These are phyloP conservation scores for Caenorhabditis latens DNA, from an alignment of 1,140 invertebrate genomes.

Conservation along the genomic window DNA sequence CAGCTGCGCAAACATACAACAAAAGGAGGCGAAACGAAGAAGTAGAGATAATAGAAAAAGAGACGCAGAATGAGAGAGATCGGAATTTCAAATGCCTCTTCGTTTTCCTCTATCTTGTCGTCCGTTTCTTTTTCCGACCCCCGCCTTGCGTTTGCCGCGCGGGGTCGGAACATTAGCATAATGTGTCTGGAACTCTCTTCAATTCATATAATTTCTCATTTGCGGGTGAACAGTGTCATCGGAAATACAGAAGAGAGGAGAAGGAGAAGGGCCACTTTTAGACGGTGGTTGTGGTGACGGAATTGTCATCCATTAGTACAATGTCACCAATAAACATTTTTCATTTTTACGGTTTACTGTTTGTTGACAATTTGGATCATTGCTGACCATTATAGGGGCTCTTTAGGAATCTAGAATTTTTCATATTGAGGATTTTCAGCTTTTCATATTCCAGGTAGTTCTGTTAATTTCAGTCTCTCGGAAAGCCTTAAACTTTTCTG, in stretches of 20 bases:
- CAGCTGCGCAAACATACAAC: slow-evolving; percentile 47
- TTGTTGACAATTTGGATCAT: too few species aligned
- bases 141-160: background rate
- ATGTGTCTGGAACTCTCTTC: background rate
- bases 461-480: too few species aligned
- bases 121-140: slow-evolving; percentile 18
- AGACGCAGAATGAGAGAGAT: background rate
- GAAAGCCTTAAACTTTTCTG: too few species aligned
- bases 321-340: background rate
- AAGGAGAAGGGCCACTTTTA: slow-evolving; percentile 10
- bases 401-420: too few species aligned
- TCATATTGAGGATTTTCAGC: too few species aligned
- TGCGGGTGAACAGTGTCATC: slow-evolving; percentile 29
- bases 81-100: slow-evolving; percentile 31
- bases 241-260: background rate
- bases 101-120: background rate
- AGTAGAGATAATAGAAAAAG: background rate
- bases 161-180: slow-evolving; percentile 55
- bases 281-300: background rate
- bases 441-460: too few species aligned
- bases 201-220: background rate
- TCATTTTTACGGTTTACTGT: too few species aligned
- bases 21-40: background rate
- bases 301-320: slow-evolving; percentile 34
- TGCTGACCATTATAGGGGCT: too few species aligned